phyloP scores from a whole-genome alignment of 2,888 invertebrate species.

The Heteromurus nitidus region DNA sequence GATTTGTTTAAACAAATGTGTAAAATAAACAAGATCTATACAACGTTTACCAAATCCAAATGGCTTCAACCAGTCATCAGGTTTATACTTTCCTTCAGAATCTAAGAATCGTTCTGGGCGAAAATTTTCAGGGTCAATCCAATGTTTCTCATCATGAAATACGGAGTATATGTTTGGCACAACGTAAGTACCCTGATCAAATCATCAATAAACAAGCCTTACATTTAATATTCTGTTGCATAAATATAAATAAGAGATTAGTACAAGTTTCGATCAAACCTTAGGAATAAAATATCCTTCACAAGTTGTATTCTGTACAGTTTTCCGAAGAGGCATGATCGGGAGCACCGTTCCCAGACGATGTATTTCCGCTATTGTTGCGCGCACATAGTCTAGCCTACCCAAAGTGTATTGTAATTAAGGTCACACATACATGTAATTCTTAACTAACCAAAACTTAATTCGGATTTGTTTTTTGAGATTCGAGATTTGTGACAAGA shows the following conservation, averaged over 20 bases:
- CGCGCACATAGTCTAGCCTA: conserved; percentile 40
- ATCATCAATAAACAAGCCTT: no score
- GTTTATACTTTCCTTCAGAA: background rate
- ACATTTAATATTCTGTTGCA: no score
- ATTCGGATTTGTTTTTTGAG: no score
- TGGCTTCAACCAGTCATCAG: background rate
- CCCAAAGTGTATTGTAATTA: no score
- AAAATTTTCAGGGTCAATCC: conserved; percentile 44
- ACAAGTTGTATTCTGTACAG: background rate
- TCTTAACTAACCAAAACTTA: no score
- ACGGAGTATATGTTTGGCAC: conserved; percentile 33
- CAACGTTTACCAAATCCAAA: conserved; percentile 43
- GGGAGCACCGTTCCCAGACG: conserved; percentile 21
- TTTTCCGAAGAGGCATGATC: background rate
- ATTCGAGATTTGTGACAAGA: no score
- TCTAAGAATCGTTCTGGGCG: conserved; percentile 42
- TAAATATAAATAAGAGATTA: background rate
- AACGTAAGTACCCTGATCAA: conserved; percentile 5
- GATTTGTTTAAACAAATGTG: no score
- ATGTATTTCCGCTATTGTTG: conserved; percentile 31
- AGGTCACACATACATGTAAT: no score
- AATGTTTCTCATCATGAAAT: background rate
- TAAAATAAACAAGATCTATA: no score
- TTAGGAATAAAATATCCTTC: conserved; percentile 30
- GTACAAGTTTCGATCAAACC: background rate